Percentiles rank a stretch among this genome's conserved stretches.
phyloP scores from a whole-genome alignment of 2,113 vertebrate genomes.

The Pelodiscus sinensis region DNA sequence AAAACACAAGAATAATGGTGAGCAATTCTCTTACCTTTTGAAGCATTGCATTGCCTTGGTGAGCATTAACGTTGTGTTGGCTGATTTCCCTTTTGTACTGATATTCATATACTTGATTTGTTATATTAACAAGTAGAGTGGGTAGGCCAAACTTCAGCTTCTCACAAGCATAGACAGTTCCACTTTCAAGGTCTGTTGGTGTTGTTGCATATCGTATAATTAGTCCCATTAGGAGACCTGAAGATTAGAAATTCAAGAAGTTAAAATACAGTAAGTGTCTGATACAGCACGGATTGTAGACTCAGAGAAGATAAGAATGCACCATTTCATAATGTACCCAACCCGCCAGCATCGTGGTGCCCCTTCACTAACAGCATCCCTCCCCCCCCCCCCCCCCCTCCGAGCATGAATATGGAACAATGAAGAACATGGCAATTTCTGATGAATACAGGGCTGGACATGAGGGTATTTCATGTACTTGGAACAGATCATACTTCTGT shows the following conservation, averaged over 20 bases:
- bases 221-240: conserved; percentile 86
- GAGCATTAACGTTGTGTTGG: conserved; percentile 74
- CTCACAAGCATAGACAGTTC: conserved; percentile 76
- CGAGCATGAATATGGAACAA: not conserved
- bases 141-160: conserved; percentile 71
- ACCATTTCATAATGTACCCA: not conserved
- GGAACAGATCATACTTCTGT: not conserved
- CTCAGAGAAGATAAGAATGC: not conserved
- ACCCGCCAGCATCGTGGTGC: not conserved
- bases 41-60: conserved; percentile 74
- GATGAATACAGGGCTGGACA: not conserved
- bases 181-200: conserved; percentile 65
- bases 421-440: not conserved
- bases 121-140: conserved; percentile 78
- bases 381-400: too few species aligned
- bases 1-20: not conserved
- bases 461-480: not conserved
- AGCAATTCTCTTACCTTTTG: conserved; percentile 76
- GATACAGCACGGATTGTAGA: not conserved
- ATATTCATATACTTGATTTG: conserved; percentile 79
- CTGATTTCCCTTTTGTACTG: conserved; percentile 80
- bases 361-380: not conserved
- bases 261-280: not conserved
- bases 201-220: conserved; percentile 78
- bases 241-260: not conserved